These are phyloP conservation scores for Scrobipalpa costella DNA, from an alignment of 2,888 invertebrate genomes.

Conservation along the genomic window DNA sequence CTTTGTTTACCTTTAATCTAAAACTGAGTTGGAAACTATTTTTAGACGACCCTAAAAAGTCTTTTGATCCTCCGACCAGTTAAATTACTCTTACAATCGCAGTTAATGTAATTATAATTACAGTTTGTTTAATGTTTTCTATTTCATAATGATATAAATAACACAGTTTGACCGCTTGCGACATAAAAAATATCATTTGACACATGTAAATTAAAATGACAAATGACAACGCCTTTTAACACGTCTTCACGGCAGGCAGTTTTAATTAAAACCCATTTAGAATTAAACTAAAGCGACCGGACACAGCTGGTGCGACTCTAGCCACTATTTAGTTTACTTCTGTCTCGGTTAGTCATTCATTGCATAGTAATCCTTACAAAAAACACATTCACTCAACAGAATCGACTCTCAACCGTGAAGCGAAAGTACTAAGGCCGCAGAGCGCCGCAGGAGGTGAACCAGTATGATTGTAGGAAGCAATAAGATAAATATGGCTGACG, in stretches of 20 bases:
- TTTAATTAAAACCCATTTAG: slow-evolving; percentile 77
- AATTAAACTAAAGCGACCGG: slow-evolving; percentile 77
- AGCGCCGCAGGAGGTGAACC: slow-evolving; percentile 27
- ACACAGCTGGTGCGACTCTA: slow-evolving; percentile 77
- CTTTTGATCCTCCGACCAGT: too few relatives aligned
- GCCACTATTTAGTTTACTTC: slow-evolving; percentile 76
- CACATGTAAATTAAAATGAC: slow-evolving; percentile 25
- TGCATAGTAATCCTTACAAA: slow-evolving; percentile 69
- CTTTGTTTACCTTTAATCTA: too few relatives aligned
- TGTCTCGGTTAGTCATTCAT: slow-evolving; percentile 80
- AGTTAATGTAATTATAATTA: too few relatives aligned
- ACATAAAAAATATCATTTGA: slow-evolving; percentile 18
- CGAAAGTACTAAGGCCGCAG: slow-evolving; percentile 13
- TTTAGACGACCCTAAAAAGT: too few relatives aligned
- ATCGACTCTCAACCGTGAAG: slow-evolving; percentile 20
- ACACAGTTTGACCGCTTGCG: slow-evolving; percentile 6
- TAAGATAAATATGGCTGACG: slow-evolving; percentile 75
- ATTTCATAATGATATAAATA: too few relatives aligned
- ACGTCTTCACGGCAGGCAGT: slow-evolving; percentile 58
- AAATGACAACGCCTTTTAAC: slow-evolving; percentile 55
- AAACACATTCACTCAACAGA: slow-evolving; percentile 38
- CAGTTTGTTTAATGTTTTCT: not conserved
- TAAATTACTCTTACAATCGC: too few relatives aligned
- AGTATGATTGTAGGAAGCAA: slow-evolving; percentile 50
- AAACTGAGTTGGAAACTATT: too few relatives aligned